Evolutionary conservation across 2,888 invertebrate genomes (phyloP), one percentile per base, ranked within the genome.

Genomic region (Oscheius myriophilus): DNA sequence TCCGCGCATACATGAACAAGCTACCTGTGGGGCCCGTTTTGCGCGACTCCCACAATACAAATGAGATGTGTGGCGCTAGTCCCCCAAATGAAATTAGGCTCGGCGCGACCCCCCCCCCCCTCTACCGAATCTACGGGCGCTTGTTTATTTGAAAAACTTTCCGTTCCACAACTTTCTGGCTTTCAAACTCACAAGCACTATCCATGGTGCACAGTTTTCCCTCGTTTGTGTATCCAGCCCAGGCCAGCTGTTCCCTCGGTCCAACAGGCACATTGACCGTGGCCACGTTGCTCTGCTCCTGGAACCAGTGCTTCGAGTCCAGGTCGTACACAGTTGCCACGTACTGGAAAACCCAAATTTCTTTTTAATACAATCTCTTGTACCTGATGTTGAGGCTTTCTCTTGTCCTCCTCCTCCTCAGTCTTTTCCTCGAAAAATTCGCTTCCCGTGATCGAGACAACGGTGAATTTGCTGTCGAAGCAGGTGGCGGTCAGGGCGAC

Each of bases 401-500:
- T 39, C 43, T 41, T 65, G n/a, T n/a, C n/a, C 52, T 68, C 69
- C 26, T 69, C 64, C 16, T 70, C 67, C 12, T 65, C 46, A 1
- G 46, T 42, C 4, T 59, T 54, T 41, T 68, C 67, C 23, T 76
- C 75, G 42, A 67, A 70, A 55, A 70, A 79, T 42, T 75, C 72
- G 0, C 68, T 67, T 26, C 91, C 91, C 52, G 87, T 87, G 82
- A 93, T 93, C 86, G 91, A 89, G 33, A 91, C 91, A 14, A 92
- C 89, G 71, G 92, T 86, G 21, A 93, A 87, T 58, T 90, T 89
- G 84, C 91, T 89, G 46, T 89, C 89, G 75, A 89, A 89, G 0
- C 91, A 92, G 53, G 91, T 88, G 87, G 93, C 88, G 39, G 91
- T 90, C 4, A 94, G 90, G 18, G 92, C 88, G 6, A 91, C 91